Percentiles rank a stretch among this genome's conserved stretches.
Evolutionary conservation across 2,888 invertebrate species (phyloP).

Genomic region (Lobophora halterata): DNA sequence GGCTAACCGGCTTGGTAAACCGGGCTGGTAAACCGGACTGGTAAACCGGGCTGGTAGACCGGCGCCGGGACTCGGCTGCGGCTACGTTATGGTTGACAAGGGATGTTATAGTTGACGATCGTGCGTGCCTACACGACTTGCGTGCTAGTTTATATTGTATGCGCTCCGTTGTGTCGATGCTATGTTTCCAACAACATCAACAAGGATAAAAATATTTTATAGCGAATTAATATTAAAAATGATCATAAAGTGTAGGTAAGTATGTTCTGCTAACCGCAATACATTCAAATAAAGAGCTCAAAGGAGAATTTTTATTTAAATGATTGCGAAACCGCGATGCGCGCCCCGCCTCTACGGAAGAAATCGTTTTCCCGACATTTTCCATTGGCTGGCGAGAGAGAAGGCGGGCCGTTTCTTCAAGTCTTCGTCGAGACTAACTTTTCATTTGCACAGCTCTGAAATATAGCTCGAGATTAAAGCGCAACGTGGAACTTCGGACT

Average conservation of each 20-base stretch:
- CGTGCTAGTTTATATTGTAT: slow-evolving; percentile 32
- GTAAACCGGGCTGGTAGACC: slow-evolving; percentile 33
- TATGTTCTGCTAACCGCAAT: slow-evolving; percentile 50
- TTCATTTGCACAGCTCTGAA: slow-evolving; percentile 78
- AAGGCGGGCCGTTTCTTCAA: slow-evolving; percentile 69
- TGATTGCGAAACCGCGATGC: slow-evolving; percentile 68
- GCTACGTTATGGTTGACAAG: slow-evolving; percentile 78
- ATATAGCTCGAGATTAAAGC: slow-evolving; percentile 75
- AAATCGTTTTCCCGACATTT: slow-evolving; percentile 74
- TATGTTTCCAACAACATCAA: background rate
- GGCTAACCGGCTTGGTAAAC: slow-evolving; percentile 53
- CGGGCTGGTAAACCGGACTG: slow-evolving; percentile 42
- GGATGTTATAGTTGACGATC: slow-evolving; percentile 67
- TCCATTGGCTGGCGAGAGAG: slow-evolving; percentile 72
- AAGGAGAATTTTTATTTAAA: slow-evolving; percentile 73
- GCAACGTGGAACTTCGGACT: slow-evolving; percentile 65
- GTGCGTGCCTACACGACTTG: slow-evolving; percentile 57
- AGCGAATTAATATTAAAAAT: slow-evolving; percentile 18
- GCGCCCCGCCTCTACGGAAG: slow-evolving; percentile 74
- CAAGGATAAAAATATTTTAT: background rate
- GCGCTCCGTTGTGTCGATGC: background rate
- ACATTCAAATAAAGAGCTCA: slow-evolving; percentile 74
- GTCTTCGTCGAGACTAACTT: slow-evolving; percentile 71
- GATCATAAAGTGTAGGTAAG: slow-evolving; percentile 28
- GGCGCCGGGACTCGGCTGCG: slow-evolving; percentile 62